Percentiles rank a stretch among this genome's conserved stretches.
Conservation (phyloP, 2,888 invertebrate genomes). For the Augochlorella aurata region DNA sequence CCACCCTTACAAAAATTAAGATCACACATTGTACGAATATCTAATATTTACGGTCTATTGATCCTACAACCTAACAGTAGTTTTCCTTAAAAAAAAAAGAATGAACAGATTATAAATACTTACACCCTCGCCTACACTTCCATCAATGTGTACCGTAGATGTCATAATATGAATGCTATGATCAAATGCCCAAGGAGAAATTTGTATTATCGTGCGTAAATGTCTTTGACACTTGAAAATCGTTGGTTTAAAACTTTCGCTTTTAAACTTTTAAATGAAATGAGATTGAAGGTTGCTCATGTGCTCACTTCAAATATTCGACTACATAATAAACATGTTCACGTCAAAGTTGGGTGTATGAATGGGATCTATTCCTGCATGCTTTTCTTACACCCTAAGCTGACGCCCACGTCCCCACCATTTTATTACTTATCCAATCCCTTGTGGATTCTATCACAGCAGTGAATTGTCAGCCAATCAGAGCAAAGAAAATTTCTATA, state of each 20-base stretch:
- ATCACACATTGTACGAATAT: not conserved
- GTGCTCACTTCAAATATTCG: not conserved
- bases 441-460: no score
- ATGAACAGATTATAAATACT: constrained; percentile 64
- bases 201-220: not conserved
- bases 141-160: constrained; percentile 87
- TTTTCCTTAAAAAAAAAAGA: not conserved
- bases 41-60: not conserved
- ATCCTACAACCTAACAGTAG: constrained; percentile 18
- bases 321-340: not conserved
- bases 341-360: not conserved
- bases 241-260: not conserved
- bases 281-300: not conserved
- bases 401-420: no score
- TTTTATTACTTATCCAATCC: no score
- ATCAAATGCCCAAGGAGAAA: not conserved
- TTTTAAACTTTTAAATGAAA: not conserved
- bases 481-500: no score
- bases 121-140: constrained; percentile 91
- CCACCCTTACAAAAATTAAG: constrained; percentile 87
- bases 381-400: no score
- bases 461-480: no score
- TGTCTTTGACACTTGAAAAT: not conserved
- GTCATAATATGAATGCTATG: constrained; percentile 60
- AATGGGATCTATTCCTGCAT: no score